These are phyloP conservation scores for Xiphophorus couchianus DNA, from an alignment of 2,113 vertebrate species.

Conservation along the genomic window DNA sequence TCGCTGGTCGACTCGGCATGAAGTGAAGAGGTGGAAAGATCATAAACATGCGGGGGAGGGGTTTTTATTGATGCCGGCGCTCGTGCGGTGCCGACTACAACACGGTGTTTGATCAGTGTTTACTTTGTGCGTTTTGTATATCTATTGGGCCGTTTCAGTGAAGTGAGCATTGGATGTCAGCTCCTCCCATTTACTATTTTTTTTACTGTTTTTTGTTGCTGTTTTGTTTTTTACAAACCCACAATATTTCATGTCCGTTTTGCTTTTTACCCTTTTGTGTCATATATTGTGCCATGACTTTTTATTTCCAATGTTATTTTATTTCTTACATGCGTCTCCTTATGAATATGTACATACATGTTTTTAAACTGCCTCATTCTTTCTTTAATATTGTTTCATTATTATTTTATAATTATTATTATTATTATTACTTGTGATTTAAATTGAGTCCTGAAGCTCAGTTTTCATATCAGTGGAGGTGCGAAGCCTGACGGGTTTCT, in stretches of 20 bases:
- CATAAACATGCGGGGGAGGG: conserved; percentile 62
- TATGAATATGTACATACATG: conserved; percentile 82
- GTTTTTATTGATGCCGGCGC: conserved; percentile 84
- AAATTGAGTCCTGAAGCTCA: conserved; percentile 52
- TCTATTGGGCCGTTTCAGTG: conserved; percentile 86
- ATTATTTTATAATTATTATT: conserved; percentile 47
- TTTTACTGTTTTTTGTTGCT: not conserved
- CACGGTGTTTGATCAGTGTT: conserved; percentile 87
- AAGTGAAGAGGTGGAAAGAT: conserved; percentile 73
- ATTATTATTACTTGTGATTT: conserved; percentile 59
- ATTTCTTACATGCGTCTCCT: conserved; percentile 80
- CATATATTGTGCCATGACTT: conserved; percentile 80
- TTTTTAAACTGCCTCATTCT: conserved; percentile 75
- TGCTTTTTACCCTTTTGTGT: conserved; percentile 73
- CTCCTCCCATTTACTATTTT: conserved; percentile 19
- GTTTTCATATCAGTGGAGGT: conserved; percentile 58
- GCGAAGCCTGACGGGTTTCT: conserved; percentile 46
- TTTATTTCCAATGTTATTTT: conserved; percentile 75
- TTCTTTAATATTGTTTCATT: conserved; percentile 50
- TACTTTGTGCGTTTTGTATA: conserved; percentile 88
- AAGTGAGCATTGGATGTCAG: conserved; percentile 79
- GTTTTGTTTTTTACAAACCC: conserved; percentile 64
- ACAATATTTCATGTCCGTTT: conserved; percentile 69
- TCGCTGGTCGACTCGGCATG: conserved; percentile 69
- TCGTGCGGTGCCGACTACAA: conserved; percentile 80